Conservation (phyloP, 2,113 vertebrate species). For the Pitta sordida region DNA sequence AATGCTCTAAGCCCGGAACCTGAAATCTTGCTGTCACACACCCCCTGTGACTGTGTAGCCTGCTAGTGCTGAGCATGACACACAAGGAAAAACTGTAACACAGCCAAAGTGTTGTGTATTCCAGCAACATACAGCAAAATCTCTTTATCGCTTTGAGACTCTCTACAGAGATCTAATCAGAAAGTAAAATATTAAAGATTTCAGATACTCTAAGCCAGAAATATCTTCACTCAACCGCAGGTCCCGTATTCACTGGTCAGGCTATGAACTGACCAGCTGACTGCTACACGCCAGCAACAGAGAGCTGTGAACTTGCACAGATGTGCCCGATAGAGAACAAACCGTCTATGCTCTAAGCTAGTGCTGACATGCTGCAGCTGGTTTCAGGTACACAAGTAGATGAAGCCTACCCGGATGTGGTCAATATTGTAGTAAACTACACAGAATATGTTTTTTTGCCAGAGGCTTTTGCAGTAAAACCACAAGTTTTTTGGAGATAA, state of each 20-base stretch:
- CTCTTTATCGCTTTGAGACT: neutral
- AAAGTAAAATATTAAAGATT: neutral
- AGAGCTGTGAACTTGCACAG: neutral
- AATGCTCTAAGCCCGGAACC: neutral
- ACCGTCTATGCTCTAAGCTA: neutral
- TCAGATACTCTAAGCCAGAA: neutral
- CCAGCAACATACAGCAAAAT: neutral
- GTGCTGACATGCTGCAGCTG: neutral
- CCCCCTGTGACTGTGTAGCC: too few species aligned
- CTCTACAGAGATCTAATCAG: neutral
- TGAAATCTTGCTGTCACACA: neutral
- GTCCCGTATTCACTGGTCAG: neutral
- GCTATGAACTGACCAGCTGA: neutral
- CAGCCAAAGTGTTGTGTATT: neutral
- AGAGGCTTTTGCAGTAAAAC: conserved; percentile 63
- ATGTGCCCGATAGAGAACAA: neutral
- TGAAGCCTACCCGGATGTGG: conserved; percentile 52
- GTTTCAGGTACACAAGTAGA: neutral
- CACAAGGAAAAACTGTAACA: neutral
- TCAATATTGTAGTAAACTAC: neutral
- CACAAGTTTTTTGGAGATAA: conserved; percentile 14
- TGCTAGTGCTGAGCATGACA: rapidly evolving
- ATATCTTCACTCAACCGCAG: rapidly evolving
- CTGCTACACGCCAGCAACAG: rapidly evolving
- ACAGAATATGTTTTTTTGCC: conserved; percentile 3